Percentiles rank a stretch among this genome's conserved stretches.
phyloP scores from a whole-genome alignment of 2,113 vertebrate species.

The Xenopus tropicalis region UCB_Xtro_10.0 CM004443.2:210001001-210001500 shows the following conservation, averaged over 20 bases:
- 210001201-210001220: slow-evolving; percentile 35
- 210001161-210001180: not conserved
- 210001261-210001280: slow-evolving; percentile 38
- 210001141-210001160: slow-evolving; percentile 42
- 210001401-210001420: too few relatives aligned
- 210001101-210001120: slow-evolving; percentile 42
- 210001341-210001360: too few relatives aligned
- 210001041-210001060: slow-evolving; percentile 45
- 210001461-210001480: too few relatives aligned
- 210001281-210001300: slow-evolving; percentile 26
- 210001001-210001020: slow-evolving; percentile 42
- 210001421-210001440: too few relatives aligned
- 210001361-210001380: too few relatives aligned
- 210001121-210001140: slow-evolving; percentile 39
- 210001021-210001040: slow-evolving; percentile 38
- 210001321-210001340: too few relatives aligned
- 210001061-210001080: slow-evolving; percentile 44
- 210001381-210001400: too few relatives aligned
- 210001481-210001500: too few relatives aligned
- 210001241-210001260: slow-evolving; percentile 34
- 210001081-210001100: slow-evolving; percentile 40
- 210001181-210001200: not conserved
- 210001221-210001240: slow-evolving; percentile 25
- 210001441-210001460: too few relatives aligned
- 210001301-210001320: not conserved